phyloP scores from a whole-genome alignment of 1,140 invertebrate genomes.

The Cydia fagiglandana region DNA sequence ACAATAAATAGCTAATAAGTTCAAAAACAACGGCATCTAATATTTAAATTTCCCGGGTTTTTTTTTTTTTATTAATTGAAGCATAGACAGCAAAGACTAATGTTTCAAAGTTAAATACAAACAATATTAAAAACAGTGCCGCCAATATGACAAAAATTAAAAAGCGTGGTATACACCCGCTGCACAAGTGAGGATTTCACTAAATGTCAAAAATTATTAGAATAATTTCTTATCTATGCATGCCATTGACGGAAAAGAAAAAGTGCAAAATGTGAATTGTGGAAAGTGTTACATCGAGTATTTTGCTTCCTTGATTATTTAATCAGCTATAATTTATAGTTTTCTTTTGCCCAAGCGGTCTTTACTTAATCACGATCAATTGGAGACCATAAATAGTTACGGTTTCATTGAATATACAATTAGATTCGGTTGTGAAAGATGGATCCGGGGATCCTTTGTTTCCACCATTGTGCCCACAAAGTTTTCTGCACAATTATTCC shows the following conservation, averaged over 20 bases:
- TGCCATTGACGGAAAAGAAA: slow-evolving; percentile 10
- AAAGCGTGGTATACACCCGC: too few species aligned
- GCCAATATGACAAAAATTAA: neutral
- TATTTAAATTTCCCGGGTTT: neutral
- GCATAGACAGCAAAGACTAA: neutral
- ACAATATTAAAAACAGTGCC: neutral
- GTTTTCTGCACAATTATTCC: slow-evolving; percentile 88
- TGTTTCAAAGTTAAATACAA: neutral
- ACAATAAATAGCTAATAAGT: too few species aligned
- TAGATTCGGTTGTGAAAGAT: slow-evolving; percentile 55
- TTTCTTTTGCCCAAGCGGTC: slow-evolving; percentile 6
- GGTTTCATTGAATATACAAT: slow-evolving; percentile 55
- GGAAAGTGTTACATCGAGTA: slow-evolving; percentile 29
- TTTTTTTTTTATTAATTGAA: neutral
- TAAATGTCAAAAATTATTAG: slow-evolving; percentile 11
- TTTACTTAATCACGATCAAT: neutral
- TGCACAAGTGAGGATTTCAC: too few species aligned
- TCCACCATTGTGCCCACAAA: slow-evolving; percentile 89
- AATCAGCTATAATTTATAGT: slow-evolving; percentile 40
- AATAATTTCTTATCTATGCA: slow-evolving; percentile 8
- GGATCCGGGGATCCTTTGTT: slow-evolving; percentile 90
- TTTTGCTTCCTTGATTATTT: slow-evolving; percentile 31
- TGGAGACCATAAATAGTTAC: neutral
- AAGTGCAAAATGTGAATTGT: slow-evolving; percentile 32
- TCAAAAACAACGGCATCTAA: too few species aligned